phyloP scores from a whole-genome alignment of 2,113 vertebrate species.

The Pogona vitticeps region DNA sequence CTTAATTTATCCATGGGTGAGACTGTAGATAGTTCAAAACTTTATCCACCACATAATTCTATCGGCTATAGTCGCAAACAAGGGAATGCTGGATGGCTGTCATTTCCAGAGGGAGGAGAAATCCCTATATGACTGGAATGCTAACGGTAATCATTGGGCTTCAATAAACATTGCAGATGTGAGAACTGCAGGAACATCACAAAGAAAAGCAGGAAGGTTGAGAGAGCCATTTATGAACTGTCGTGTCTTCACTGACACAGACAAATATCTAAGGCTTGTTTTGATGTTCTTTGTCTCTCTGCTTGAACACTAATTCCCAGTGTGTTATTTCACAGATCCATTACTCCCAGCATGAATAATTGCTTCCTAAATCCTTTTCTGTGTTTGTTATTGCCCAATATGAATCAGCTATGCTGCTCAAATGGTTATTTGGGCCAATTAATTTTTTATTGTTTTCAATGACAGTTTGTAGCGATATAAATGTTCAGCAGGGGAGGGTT shows the following conservation, averaged over 20 bases:
- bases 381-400: not conserved
- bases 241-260: conserved; percentile 4
- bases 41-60: not conserved
- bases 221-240: not conserved
- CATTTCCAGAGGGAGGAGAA: not conserved
- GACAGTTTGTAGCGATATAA: conserved; percentile 25
- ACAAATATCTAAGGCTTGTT: not conserved
- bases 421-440: conserved; percentile 7
- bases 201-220: not conserved
- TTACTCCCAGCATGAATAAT: conserved; percentile 37
- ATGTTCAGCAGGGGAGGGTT: not conserved
- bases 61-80: not conserved
- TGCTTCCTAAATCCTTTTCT: conserved; percentile 32
- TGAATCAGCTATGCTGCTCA: conserved; percentile 4
- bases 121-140: not conserved
- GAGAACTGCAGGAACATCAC: conserved; percentile 13
- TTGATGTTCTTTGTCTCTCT: not conserved
- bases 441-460: conserved; percentile 33
- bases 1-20: not conserved
- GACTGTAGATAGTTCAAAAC: not conserved
- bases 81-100: not conserved
- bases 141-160: not conserved
- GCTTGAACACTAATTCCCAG: not conserved
- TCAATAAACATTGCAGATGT: not conserved
- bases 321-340: conserved; percentile 3